Evolutionary conservation across 2,113 vertebrate genomes (phyloP).

Genomic region (Tragelaphus scriptus): DNA sequence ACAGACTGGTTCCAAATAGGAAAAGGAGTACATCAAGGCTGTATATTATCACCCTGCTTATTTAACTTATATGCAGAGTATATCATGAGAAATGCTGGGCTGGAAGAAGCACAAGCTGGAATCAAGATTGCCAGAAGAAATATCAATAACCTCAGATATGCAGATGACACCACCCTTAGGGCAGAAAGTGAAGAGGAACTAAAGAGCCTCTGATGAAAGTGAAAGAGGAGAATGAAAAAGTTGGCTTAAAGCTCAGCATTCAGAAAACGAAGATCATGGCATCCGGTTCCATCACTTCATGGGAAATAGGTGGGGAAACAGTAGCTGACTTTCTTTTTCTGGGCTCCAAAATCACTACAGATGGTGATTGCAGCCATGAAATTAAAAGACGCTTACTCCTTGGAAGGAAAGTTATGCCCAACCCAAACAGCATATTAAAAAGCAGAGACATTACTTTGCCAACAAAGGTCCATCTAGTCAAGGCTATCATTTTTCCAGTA

Average conservation of each 20-base stretch:
- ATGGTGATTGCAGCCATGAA: not conserved
- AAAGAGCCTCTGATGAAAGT: not conserved
- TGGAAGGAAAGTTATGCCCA: not conserved
- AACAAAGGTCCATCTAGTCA: not conserved
- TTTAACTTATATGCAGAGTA: no score
- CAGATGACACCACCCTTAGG: not conserved
- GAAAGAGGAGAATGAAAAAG: not conserved
- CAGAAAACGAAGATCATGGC: not conserved
- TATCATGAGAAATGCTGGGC: no score
- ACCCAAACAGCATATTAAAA: rapidly evolving
- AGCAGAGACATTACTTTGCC: not conserved
- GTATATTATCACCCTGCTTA: no score
- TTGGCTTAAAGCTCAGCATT: not conserved
- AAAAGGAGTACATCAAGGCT: no score
- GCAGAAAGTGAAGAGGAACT: not conserved
- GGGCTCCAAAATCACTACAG: not conserved
- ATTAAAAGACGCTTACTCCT: not conserved
- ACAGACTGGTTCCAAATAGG: no score
- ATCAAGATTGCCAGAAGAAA: not conserved
- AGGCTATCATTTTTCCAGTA: not conserved
- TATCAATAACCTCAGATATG: not conserved
- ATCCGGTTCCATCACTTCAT: not conserved
- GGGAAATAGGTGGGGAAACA: not conserved
- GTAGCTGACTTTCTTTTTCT: not conserved
- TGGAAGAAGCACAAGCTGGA: not conserved